Conservation (phyloP, 1,140 invertebrate species). For the Drosophila pachea region DNA sequence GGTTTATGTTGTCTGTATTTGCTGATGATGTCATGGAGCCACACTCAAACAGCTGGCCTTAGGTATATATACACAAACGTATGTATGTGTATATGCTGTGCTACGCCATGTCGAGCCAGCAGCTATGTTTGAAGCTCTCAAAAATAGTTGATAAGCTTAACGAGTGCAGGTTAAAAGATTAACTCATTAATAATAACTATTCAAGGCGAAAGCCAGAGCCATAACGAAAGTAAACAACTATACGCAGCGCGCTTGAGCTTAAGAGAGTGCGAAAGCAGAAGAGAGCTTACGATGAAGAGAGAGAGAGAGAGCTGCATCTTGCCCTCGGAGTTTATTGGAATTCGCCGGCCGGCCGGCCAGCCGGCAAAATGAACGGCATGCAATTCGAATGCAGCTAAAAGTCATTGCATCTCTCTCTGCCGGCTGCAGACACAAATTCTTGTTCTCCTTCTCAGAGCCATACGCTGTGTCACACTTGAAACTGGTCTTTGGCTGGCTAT, state of each 20-base stretch:
- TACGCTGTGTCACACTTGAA: conserved; percentile 15
- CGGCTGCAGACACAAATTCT: conserved; percentile 35
- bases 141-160: conserved; percentile 40
- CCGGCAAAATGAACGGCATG: conserved; percentile 36
- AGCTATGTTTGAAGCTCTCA: conserved; percentile 41
- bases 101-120: not conserved
- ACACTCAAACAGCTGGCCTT: conserved; percentile 56
- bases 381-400: conserved; percentile 18
- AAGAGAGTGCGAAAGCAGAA: too few species aligned
- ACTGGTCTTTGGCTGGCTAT: conserved; percentile 8
- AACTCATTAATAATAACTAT: conserved; percentile 62
- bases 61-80: conserved; percentile 8
- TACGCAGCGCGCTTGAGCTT: not conserved
- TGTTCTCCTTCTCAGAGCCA: conserved; percentile 10
- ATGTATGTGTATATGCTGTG: not conserved
- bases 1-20: conserved; percentile 46
- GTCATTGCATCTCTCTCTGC: conserved; percentile 22
- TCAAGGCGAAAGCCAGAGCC: conserved; percentile 56
- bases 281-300: conserved; percentile 25
- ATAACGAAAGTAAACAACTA: conserved; percentile 66
- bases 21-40: conserved; percentile 63
- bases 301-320: too few species aligned
- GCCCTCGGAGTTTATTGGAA: too few species aligned
- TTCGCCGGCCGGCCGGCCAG: conserved; percentile 32
- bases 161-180: conserved; percentile 64